phyloP scores from a whole-genome alignment of 2,797 vertebrate species.

The Neomorphus geoffroyi region DNA sequence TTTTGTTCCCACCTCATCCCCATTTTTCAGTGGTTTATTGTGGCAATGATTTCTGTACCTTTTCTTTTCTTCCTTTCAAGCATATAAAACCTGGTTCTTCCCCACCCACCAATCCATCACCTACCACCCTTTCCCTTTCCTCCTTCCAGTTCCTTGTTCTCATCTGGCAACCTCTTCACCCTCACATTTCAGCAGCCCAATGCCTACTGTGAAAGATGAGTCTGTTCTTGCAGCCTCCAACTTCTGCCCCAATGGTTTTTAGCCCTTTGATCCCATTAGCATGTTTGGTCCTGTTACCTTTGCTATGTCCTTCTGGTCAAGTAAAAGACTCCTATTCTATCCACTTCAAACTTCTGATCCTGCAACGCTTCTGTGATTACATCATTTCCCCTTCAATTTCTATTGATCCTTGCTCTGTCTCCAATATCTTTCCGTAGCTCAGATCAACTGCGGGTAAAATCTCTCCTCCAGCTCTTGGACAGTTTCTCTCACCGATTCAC shows the following conservation, averaged over 20 bases:
- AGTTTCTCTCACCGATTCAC: background rate
- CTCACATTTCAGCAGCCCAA: background rate
- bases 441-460: background rate
- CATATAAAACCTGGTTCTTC: background rate
- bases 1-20: background rate
- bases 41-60: background rate
- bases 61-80: slow-evolving; percentile 2
- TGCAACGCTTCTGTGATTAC: background rate
- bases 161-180: background rate
- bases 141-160: background rate
- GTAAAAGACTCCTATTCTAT: background rate
- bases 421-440: background rate
- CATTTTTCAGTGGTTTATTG: background rate
- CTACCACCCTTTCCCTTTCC: background rate
- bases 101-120: background rate
- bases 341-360: background rate
- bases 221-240: background rate
- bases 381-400: background rate
- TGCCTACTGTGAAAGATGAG: background rate
- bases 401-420: background rate
- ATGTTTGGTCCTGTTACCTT: background rate
- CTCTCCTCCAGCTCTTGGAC: background rate
- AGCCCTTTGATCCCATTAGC: background rate
- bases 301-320: background rate
- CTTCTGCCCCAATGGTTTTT: background rate